These are phyloP conservation scores for Pheosia tremula DNA, from an alignment of 2,888 invertebrate species.

Conservation along the genomic window DNA sequence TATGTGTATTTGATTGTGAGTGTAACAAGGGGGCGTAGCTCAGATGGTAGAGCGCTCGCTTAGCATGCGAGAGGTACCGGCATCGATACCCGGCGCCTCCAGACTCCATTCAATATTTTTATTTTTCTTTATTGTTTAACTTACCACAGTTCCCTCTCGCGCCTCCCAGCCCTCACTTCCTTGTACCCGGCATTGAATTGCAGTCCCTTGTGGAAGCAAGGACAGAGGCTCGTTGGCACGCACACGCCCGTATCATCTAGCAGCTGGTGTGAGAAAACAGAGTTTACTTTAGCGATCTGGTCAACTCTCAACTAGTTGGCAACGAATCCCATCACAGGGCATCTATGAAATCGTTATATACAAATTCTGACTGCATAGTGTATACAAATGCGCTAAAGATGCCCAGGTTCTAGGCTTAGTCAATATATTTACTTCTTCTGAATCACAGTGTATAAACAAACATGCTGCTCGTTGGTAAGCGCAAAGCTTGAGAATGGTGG, in stretches of 20 bases:
- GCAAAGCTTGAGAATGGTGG: no score
- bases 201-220: slow-evolving; percentile 89
- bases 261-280: slow-evolving; percentile 44
- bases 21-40: slow-evolving; percentile 65
- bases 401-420: no score
- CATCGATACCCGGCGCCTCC: slow-evolving; percentile 84
- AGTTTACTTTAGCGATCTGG: background rate
- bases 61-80: slow-evolving; percentile 83
- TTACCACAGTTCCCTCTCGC: slow-evolving; percentile 90
- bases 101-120: slow-evolving; percentile 25
- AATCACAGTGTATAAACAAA: no score
- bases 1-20: background rate
- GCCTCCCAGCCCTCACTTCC: slow-evolving; percentile 88
- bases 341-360: no score
- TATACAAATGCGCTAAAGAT: no score
- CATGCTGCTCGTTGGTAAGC: no score
- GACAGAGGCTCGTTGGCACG: slow-evolving; percentile 90
- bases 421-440: no score
- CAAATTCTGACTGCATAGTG: no score
- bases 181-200: slow-evolving; percentile 90
- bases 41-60: slow-evolving; percentile 80
- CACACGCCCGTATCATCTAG: slow-evolving; percentile 90
- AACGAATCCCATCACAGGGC: no score
- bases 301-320: no score
- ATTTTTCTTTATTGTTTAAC: slow-evolving; percentile 9